phyloP scores from a whole-genome alignment of 2,888 invertebrate species.

The Cheilosia scutellata region DNA sequence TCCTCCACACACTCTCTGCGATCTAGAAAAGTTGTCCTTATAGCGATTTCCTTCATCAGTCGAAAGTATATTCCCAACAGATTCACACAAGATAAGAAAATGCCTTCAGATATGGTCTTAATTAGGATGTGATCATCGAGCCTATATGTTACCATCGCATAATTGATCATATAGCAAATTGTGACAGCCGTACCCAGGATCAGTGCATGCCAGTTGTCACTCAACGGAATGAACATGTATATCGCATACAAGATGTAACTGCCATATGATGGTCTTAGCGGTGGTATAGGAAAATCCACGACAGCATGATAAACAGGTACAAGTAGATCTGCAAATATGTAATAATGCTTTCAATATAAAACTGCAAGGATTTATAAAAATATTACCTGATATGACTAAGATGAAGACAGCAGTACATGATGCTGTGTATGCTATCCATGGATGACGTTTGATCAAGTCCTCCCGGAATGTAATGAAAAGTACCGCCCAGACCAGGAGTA shows the following conservation, averaged over 20 bases:
- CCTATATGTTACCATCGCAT: constrained; percentile 86
- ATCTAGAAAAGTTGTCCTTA: constrained; percentile 94
- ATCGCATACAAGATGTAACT: constrained; percentile 90
- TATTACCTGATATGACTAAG: constrained; percentile 85
- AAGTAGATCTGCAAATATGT: constrained; percentile 86
- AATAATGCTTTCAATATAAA: neutral
- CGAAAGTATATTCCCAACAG: constrained; percentile 94
- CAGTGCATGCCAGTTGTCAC: constrained; percentile 89
- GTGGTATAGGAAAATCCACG: constrained; percentile 83
- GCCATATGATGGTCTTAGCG: constrained; percentile 88
- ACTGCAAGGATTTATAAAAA: neutral
- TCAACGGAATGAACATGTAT: constrained; percentile 93
- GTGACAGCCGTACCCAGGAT: constrained; percentile 89
- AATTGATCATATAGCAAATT: constrained; percentile 87
- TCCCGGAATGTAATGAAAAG: constrained; percentile 82
- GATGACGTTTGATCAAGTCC: constrained; percentile 82
- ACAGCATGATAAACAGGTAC: constrained; percentile 88
- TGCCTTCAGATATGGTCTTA: constrained; percentile 86
- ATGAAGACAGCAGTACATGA: constrained; percentile 84
- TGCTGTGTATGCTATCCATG: constrained; percentile 83
- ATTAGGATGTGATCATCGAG: constrained; percentile 82
- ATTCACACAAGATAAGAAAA: constrained; percentile 88
- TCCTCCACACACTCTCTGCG: constrained; percentile 94
- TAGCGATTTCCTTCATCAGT: constrained; percentile 94
- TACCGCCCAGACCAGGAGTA: constrained; percentile 81